Percentiles rank a stretch among this genome's conserved stretches.
phyloP scores from a whole-genome alignment of 2,888 invertebrate genomes.

The Xestia c-nigrum region DNA sequence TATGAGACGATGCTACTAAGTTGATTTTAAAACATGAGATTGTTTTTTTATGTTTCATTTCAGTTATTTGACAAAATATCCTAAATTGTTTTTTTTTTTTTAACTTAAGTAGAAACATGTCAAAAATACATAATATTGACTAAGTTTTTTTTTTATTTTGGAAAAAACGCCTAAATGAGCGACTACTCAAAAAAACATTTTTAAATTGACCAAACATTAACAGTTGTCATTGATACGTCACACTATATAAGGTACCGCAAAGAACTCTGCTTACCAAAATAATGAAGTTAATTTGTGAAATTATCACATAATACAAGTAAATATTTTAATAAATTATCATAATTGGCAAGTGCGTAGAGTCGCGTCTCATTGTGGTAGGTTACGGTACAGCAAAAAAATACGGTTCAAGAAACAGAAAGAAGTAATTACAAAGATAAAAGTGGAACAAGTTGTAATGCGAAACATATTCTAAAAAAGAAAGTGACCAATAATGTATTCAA shows the following conservation, averaged over 20 bases:
- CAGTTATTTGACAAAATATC: background rate
- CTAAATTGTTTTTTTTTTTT: no score
- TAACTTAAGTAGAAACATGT: no score
- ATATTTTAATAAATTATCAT: slow-evolving; percentile 25
- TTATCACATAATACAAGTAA: background rate
- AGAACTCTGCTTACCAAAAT: background rate
- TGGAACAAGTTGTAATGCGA: background rate
- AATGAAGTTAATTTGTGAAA: slow-evolving; percentile 22
- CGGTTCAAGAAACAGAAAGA: background rate
- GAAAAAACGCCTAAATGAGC: background rate
- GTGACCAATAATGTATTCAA: no score
- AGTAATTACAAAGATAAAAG: background rate
- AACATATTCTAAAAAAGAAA: background rate
- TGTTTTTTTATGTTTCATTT: background rate
- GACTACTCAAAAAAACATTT: background rate
- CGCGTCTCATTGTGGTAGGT: slow-evolving; percentile 8
- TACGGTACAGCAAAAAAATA: background rate
- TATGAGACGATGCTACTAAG: background rate
- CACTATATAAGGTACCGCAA: background rate
- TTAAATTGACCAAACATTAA: background rate
- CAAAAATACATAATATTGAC: no score
- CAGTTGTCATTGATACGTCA: background rate
- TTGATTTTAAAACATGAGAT: background rate
- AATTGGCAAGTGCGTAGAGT: slow-evolving; percentile 1
- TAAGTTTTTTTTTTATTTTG: background rate